phyloP scores from a whole-genome alignment of 1,140 invertebrate genomes.

The Euglossa dilemma region DNA sequence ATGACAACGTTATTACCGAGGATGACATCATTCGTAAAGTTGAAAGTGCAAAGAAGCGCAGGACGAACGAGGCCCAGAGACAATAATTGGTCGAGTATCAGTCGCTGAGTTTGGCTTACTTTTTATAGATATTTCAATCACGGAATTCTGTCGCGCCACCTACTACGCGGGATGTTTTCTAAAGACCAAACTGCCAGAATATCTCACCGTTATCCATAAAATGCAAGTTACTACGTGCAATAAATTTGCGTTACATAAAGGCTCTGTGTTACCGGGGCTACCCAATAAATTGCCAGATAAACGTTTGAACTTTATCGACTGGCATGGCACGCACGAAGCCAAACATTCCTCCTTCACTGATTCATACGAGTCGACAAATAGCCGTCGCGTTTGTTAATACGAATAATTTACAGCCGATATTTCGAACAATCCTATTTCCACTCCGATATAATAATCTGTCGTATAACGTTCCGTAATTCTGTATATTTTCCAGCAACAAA shows the following conservation, averaged over 20 bases:
- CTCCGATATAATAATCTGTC: neutral
- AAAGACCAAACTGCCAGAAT: neutral
- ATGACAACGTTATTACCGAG: neutral
- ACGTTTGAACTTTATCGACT: constrained; percentile 27
- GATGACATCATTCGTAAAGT: neutral
- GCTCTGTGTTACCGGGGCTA: neutral
- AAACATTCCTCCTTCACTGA: constrained; percentile 2
- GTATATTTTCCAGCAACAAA: neutral
- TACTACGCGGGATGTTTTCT: neutral
- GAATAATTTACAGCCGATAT: neutral
- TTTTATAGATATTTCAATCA: neutral
- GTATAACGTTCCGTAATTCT: neutral
- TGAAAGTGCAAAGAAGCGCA: neutral
- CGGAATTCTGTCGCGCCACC: neutral
- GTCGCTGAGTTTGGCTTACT: neutral
- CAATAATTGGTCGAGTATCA: too few species aligned
- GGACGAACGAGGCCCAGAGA: neutral
- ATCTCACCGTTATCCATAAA: neutral
- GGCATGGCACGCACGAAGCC: neutral
- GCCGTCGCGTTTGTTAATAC: neutral
- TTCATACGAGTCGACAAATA: neutral
- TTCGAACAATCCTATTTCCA: neutral
- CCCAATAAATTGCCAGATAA: constrained; percentile 25
- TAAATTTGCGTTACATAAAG: constrained; percentile 17
- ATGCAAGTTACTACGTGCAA: neutral